These are phyloP conservation scores for Labeo catla DNA, from an alignment of 2,113 vertebrate genomes.

Conservation along the genomic window DNA sequence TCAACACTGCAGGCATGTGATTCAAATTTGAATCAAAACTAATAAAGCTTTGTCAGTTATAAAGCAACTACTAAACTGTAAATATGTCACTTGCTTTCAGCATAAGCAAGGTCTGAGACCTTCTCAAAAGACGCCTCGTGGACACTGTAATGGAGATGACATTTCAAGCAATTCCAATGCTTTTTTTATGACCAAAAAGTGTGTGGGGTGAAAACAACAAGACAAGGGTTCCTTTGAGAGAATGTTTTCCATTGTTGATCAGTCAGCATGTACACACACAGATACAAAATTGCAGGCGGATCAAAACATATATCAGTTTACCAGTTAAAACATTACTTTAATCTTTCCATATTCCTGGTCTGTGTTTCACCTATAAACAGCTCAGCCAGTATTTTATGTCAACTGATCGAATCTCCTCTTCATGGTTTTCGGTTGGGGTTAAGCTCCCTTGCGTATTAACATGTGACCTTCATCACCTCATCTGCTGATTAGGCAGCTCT, in stretches of 20 bases:
- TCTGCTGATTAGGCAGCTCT: slow-evolving; percentile 25
- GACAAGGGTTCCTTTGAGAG: neutral
- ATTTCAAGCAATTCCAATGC: slow-evolving; percentile 18
- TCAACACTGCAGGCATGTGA: neutral
- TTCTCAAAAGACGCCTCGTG: neutral
- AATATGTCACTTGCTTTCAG: neutral
- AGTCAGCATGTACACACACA: neutral
- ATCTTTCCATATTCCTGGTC: slow-evolving; percentile 9
- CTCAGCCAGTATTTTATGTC: slow-evolving; percentile 44
- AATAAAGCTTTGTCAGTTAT: neutral
- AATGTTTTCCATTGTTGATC: neutral
- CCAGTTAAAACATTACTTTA: slow-evolving; percentile 25
- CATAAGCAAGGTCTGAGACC: neutral
- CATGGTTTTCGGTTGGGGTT: slow-evolving; percentile 25
- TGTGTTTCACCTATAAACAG: slow-evolving; percentile 49
- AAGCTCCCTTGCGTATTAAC: neutral
- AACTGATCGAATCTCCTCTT: slow-evolving; percentile 38
- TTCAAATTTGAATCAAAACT: neutral
- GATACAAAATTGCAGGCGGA: slow-evolving; percentile 6
- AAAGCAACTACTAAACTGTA: neutral
- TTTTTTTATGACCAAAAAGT: neutral
- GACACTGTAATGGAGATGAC: neutral
- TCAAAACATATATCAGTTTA: neutral
- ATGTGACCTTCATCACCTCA: slow-evolving; percentile 35
- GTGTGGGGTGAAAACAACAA: slow-evolving; percentile 1